Conservation (phyloP, 2,113 vertebrate genomes). For the Lipophrys pholis region DNA sequence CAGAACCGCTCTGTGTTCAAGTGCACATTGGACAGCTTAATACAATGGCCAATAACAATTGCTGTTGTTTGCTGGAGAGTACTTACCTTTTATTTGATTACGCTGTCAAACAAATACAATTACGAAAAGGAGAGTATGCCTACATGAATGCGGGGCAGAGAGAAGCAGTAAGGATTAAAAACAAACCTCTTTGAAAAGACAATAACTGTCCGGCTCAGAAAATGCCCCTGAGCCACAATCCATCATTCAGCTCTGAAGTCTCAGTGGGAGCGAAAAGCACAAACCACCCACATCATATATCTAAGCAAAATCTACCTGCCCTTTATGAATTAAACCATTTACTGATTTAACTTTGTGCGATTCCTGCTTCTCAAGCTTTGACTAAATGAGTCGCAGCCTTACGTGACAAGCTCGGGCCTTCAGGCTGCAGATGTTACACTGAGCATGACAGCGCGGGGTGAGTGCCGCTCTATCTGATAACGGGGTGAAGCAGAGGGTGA, state of each 20-base stretch:
- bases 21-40: conserved; percentile 46
- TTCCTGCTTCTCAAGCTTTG: conserved; percentile 3
- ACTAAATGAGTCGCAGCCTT: conserved; percentile 13
- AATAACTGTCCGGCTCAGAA: conserved; percentile 47
- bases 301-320: not conserved
- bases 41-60: conserved; percentile 64
- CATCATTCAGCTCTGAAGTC: conserved; percentile 13
- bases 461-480: conserved; percentile 35
- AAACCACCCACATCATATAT: not conserved
- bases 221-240: conserved; percentile 39
- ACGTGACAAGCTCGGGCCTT: conserved; percentile 14
- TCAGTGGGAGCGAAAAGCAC: not conserved
- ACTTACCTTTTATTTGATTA: conserved; percentile 70
- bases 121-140: conserved; percentile 44
- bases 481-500: conserved; percentile 62
- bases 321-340: not conserved
- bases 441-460: conserved; percentile 26
- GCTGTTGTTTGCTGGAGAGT: conserved; percentile 67
- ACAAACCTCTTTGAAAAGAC: conserved; percentile 67
- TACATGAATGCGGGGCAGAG: conserved; percentile 39
- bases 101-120: conserved; percentile 59
- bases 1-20: conserved; percentile 43
- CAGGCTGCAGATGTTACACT: conserved; percentile 28
- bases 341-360: not conserved
- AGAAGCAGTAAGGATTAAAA: conserved; percentile 48